Evolutionary conservation across 1,140 invertebrate species (phyloP).

Genomic region (Condylostylus longicornis): DNA sequence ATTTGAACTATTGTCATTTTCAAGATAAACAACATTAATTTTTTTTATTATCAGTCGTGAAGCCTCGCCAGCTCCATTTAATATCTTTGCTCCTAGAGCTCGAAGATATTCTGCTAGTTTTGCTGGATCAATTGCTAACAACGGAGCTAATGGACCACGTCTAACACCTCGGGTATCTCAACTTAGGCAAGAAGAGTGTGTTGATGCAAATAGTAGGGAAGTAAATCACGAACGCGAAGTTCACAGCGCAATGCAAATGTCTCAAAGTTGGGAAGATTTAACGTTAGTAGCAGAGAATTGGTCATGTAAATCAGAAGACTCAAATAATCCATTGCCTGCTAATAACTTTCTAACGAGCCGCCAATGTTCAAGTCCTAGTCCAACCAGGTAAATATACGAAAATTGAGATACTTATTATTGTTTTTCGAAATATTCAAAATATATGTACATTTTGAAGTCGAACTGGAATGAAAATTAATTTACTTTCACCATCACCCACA

Average conservation of each 20-base stretch:
- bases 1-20: too few species aligned
- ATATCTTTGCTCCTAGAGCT: constrained; percentile 46
- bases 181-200: constrained; percentile 72
- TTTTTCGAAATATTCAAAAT: too few species aligned
- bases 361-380: constrained; percentile 27
- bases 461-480: constrained; percentile 33
- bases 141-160: constrained; percentile 31
- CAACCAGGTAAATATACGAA: constrained; percentile 15
- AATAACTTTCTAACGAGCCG: constrained; percentile 15
- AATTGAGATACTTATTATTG: too few species aligned
- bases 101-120: constrained; percentile 73
- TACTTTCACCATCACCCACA: constrained; percentile 65
- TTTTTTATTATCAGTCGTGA: too few species aligned
- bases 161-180: constrained; percentile 70
- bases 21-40: too few species aligned
- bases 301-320: constrained; percentile 39
- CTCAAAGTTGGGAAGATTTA: constrained; percentile 78
- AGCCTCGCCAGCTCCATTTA: constrained; percentile 34
- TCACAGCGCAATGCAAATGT: constrained; percentile 76
- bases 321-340: constrained; percentile 30
- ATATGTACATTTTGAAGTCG: constrained; percentile 14
- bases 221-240: constrained; percentile 78
- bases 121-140: constrained; percentile 11
- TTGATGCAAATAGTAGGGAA: constrained; percentile 66
- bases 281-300: constrained; percentile 51